These are phyloP conservation scores for Xylota sylvarum DNA, from an alignment of 2,888 invertebrate genomes.

Conservation along the genomic window DNA sequence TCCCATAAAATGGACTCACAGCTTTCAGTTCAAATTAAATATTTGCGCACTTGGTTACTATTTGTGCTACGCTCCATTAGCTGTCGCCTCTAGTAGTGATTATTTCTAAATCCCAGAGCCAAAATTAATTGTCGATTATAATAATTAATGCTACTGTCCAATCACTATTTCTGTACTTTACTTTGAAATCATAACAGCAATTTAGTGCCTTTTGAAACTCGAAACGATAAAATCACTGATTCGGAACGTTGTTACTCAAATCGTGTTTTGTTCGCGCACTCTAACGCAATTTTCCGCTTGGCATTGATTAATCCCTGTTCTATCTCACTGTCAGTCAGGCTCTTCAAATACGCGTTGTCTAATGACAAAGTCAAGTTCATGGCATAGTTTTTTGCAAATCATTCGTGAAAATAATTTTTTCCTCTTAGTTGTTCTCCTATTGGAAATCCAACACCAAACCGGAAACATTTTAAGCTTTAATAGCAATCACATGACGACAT, in stretches of 20 bases:
- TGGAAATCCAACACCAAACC: conserved; percentile 45
- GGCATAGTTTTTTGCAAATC: conserved; percentile 12
- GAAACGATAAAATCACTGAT: conserved; percentile 51
- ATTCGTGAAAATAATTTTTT: conserved; percentile 17
- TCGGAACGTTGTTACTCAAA: conserved; percentile 46
- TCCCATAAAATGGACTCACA: not conserved
- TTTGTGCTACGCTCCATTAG: conserved; percentile 38
- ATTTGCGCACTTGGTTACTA: conserved; percentile 2
- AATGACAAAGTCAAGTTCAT: conserved; percentile 50
- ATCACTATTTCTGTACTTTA: not conserved
- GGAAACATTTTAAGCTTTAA: conserved; percentile 52
- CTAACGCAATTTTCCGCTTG: conserved; percentile 16
- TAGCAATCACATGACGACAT: conserved; percentile 55
- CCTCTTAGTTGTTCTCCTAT: not conserved
- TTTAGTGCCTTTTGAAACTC: conserved; percentile 36
- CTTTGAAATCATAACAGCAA: not conserved
- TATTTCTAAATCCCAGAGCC: conserved; percentile 27
- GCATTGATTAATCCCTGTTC: conserved; percentile 17
- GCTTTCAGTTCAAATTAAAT: conserved; percentile 13
- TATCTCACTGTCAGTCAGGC: not conserved
- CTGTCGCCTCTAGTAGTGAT: conserved; percentile 3
- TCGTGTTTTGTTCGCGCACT: conserved; percentile 21
- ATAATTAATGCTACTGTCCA: conserved; percentile 13
- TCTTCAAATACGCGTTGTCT: not conserved
- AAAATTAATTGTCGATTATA: conserved; percentile 22